Evolutionary conservation across 2,888 invertebrate species (phyloP), one percentile per base, ranked within the genome.

Genomic region (Drosophila colorata): DNA sequence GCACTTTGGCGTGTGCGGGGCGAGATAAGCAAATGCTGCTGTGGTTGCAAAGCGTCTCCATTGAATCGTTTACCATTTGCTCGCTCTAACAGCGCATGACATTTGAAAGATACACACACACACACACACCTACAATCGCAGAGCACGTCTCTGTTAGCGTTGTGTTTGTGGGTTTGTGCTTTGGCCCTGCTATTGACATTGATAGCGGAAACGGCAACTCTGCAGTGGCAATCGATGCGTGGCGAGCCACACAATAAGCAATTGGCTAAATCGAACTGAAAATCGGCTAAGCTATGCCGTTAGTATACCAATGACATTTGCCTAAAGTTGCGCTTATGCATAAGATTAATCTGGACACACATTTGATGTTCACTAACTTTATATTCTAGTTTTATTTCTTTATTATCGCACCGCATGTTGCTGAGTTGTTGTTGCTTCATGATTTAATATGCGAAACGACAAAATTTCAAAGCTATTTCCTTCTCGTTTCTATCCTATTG

Each of bases 41-140:
- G 78, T 73, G 73, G 76, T 64, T 67, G 72, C 75, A 66, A 71
- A 86, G 68, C 67, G 71, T 73, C 68, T 71, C 68, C 66, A 74
- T 76, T 72, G 68, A 77, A 74, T 66, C 80, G 87, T 74, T 86
- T 85, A 74, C 68, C 76, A 87, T 87, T 88, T 74, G 81, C 71
- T 69, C 74, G 87, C 84, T 86, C 88, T 74, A 88, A 67, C 84
- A 85, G 84, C 74, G 80, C 88, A 82, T 82, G 88, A 85, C 88
- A 82, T 79, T 79, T 82, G 83, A 77, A 76, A 78, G 82, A 56
- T 71, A 66, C 56, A 69, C 70, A 55, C 40, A 23, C 25, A 33
- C 51, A 25, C 41, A 38, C 48, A 55, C 25, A 20, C 20, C 23
- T 11, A 57, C 35, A 41, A 11, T 28, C 43, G 20, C 44, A 41